Evolutionary conservation across 2,888 invertebrate genomes (phyloP).

Genomic region (Mamestra brassicae): DNA sequence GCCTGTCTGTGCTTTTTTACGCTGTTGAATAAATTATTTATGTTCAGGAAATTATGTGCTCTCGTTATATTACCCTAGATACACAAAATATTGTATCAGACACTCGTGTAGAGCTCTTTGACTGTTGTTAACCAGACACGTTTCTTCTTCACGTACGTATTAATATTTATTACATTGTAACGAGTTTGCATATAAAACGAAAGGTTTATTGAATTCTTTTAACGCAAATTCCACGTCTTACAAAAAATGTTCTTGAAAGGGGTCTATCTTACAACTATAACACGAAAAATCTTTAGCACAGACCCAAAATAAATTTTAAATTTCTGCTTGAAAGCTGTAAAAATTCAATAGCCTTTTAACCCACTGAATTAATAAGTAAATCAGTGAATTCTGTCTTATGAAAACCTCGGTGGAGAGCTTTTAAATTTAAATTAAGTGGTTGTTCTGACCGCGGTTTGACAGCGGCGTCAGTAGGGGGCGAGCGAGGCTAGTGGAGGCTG

Average conservation of each 20-base stretch:
- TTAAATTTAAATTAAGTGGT: slow-evolving; percentile 46
- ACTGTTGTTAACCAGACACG: neutral
- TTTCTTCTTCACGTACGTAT: neutral
- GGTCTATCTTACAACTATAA: slow-evolving; percentile 4
- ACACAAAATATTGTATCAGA: slow-evolving; percentile 21
- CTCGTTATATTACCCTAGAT: slow-evolving; percentile 29
- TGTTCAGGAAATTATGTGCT: slow-evolving; percentile 29
- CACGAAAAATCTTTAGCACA: slow-evolving; percentile 21
- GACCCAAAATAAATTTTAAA: slow-evolving; percentile 21
- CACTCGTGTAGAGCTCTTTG: neutral
- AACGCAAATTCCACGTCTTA: neutral
- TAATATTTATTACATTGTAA: neutral
- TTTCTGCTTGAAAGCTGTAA: slow-evolving; percentile 40
- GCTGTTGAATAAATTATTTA: slow-evolving; percentile 26
- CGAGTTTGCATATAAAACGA: neutral
- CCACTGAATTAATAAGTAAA: slow-evolving; percentile 60
- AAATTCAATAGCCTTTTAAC: slow-evolving; percentile 56
- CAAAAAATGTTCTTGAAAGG: neutral
- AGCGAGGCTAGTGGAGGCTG: slow-evolving; percentile 7
- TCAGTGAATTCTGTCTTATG: slow-evolving; percentile 42
- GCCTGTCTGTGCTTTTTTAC: slow-evolving; percentile 46
- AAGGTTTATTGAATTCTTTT: slow-evolving; percentile 8
- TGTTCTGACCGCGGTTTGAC: slow-evolving; percentile 36
- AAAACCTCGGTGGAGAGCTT: slow-evolving; percentile 27
- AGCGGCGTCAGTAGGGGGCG: slow-evolving; percentile 8